Base-by-base conservation (phyloP, 2,888 invertebrate species). In the Tetragonisca angustula region DNA sequence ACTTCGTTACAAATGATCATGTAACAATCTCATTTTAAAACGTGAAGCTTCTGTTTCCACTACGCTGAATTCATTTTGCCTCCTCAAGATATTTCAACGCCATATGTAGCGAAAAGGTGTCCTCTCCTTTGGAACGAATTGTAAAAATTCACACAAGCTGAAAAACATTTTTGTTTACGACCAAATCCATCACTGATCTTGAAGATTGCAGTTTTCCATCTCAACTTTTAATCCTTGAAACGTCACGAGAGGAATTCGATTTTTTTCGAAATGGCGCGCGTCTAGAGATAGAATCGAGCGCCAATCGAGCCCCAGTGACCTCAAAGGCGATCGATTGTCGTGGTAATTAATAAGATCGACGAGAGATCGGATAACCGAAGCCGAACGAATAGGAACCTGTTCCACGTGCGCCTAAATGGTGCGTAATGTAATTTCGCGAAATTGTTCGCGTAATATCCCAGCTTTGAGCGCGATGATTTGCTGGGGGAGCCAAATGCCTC, bases 351-450 rank as follows among this genome's bases (percentile, higher is more conserved):
- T 64, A 73, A 73, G 32, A 59, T 67, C 56, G 65, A 27, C 56
- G 43, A 43, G 62, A 24, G 32, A 32, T 5, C 17, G 61, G 9
- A 32, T 27, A 32, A 27, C 59, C 24, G 59, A 54, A 56, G n/a
- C 43, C 27, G 61, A 24, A 24, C 27, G 61, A 61, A 27, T 61
- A 61, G 54, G 54, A 56, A 67, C 49, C 32, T 27, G 61, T 61
- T 74, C 70, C 43, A 62, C 81, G 61, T 27, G n/a, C 27, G 67
- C 52, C 64, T 81, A 79, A 82, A 56, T 70, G 32, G 75, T 36
- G 75, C 75, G 70, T 59, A 67, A 82, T 75, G 75, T 67, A 79
- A 79, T 79, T 82, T 71, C 70, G 21, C n/a, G 79, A 71, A 82
- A 79, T 75, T 79, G 79, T 74, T 75, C 74, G 69, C 79, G 64